Evolutionary conservation across 2,888 invertebrate species (phyloP), one percentile per base, ranked within the genome.

Genomic region (Hedya salicella): DNA sequence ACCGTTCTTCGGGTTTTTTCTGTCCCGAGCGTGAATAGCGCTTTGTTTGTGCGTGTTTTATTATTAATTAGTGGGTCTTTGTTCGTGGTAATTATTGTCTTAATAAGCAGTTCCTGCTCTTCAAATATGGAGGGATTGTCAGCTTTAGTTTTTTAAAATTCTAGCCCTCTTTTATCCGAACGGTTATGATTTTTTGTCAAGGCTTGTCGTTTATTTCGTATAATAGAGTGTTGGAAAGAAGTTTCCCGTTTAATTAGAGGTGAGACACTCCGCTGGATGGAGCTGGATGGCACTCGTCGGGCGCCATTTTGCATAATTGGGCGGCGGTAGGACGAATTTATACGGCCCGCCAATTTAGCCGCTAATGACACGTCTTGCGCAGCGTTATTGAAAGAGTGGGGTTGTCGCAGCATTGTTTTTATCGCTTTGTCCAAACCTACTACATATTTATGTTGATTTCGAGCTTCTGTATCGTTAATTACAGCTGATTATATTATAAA

Each of bases 271-370:
- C 86, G 86, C 84, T 87, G 86, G 85, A 81, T 86, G 87, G 82
- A 86, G 79, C 79, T 90, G 88, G 87, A 91, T 91, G 86, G 87
- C 85, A 81, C 91, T 89, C 86, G 85, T 85, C 81, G 86, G 89
- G 82, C 89, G 91, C 87, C 92, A 91, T 91, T 92, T 91, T 91
- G 89, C 92, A 91, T 92, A 92, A 92, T 91, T 92, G 92, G 90
- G 88, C 88, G n/a, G 86, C 88, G 88, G 91, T 86, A 86, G 89
- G 76, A 83, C 87, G 89, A 89, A 91, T 91, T 91, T 91, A 91
- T 91, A 89, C 90, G 85, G 86, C 82, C 83, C 81, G 90, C 87
- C 91, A 91, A 92, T 92, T 92, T 89, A 87, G 86, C 88, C 89
- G 91, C 91, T 92, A 92, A 92, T 91, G 92, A 92, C 87, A 89